A percentile compares a stretch with the other conserved stretches of the same genome.
phyloP scores from a whole-genome alignment of 2,888 invertebrate genomes.

The Phania funesta region DNA sequence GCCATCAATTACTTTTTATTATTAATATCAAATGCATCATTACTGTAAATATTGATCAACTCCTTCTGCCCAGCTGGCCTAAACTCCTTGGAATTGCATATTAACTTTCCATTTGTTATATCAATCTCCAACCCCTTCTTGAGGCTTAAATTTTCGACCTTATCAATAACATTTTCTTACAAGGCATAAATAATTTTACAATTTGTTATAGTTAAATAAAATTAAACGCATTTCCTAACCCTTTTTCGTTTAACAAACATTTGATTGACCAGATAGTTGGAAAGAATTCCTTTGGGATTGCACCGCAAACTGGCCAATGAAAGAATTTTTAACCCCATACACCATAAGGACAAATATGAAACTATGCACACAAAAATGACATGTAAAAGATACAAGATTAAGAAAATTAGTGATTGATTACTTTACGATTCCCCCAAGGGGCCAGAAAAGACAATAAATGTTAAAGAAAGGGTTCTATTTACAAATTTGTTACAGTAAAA shows the following conservation, averaged over 20 bases:
- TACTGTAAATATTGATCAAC: background rate
- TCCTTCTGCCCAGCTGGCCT: background rate
- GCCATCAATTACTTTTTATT: too few relatives aligned
- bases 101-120: slow-evolving; percentile 2
- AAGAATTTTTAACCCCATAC: slow-evolving; percentile 35
- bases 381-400: slow-evolving; percentile 59
- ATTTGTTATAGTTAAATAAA: slow-evolving; percentile 61
- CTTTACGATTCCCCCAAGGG: slow-evolving; percentile 51
- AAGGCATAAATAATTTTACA: slow-evolving; percentile 62
- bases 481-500: slow-evolving; percentile 39
- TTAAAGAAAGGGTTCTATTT: slow-evolving; percentile 55
- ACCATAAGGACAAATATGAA: background rate
- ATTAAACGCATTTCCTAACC: slow-evolving; percentile 44
- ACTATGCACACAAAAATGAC: slow-evolving; percentile 35
- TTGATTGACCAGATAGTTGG: slow-evolving; percentile 58
- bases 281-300: slow-evolving; percentile 35
- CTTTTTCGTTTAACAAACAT: slow-evolving; percentile 36
- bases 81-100: background rate
- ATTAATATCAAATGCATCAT: background rate
- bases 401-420: slow-evolving; percentile 62
- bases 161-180: slow-evolving; percentile 53
- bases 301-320: slow-evolving; percentile 45
- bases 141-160: background rate
- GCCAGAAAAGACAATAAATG: slow-evolving; percentile 1
- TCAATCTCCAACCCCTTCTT: background rate